Conservation (phyloP, 2,797 vertebrate species). For the Enteromius argenteus region DNA sequence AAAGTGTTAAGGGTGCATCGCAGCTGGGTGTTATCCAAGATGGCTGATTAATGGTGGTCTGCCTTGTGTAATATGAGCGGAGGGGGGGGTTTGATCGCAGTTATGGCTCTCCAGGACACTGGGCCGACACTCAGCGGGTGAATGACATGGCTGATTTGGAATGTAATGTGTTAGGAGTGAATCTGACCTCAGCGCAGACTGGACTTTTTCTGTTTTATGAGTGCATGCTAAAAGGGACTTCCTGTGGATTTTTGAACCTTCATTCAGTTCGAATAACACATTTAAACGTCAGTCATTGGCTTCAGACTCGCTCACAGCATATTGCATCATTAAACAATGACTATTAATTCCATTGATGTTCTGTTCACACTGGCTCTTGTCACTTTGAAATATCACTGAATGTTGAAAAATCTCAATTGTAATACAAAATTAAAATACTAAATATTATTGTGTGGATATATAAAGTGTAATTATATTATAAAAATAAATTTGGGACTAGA, state of each 20-base stretch:
- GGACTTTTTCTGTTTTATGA: slow-evolving; percentile 24
- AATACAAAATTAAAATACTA: not conserved
- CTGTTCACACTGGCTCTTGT: slow-evolving; percentile 5
- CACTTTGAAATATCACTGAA: not conserved
- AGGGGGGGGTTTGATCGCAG: slow-evolving; percentile 27
- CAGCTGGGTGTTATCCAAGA: slow-evolving; percentile 22
- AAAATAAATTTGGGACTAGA: not conserved
- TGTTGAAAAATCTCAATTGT: not conserved
- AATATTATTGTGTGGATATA: not conserved
- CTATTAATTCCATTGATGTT: not conserved
- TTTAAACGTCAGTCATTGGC: not conserved
- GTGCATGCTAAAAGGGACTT: slow-evolving; percentile 1
- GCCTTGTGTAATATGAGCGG: slow-evolving; percentile 53
- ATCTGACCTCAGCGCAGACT: slow-evolving; percentile 11
- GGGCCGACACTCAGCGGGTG: slow-evolving; percentile 22
- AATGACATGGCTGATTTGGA: slow-evolving; percentile 38
- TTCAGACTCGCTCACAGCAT: slow-evolving; percentile 2
- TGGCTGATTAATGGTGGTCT: slow-evolving; percentile 46
- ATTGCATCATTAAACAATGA: slow-evolving; percentile 10
- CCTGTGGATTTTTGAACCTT: slow-evolving; percentile 22
- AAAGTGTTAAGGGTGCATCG: slow-evolving; percentile 27
- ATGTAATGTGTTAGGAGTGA: slow-evolving; percentile 22
- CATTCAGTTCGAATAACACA: not conserved
- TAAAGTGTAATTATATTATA: not conserved
- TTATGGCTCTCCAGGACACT: slow-evolving; percentile 32